Percentiles rank a stretch among this genome's conserved stretches.
phyloP scores from a whole-genome alignment of 2,888 invertebrate genomes.

The Acronicta aceris region DNA sequence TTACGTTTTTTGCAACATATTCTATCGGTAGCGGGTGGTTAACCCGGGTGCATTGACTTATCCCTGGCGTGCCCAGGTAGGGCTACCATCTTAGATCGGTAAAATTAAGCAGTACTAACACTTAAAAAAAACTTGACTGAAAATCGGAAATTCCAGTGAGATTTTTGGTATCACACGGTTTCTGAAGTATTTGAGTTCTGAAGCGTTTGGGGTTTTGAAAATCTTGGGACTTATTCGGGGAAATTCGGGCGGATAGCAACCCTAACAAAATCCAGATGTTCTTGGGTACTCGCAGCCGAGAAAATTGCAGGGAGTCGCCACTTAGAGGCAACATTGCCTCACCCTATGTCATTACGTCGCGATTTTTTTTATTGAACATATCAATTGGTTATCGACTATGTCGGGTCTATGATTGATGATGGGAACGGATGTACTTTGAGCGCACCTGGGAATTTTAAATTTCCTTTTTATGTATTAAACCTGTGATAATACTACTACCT shows the following conservation, averaged over 20 bases:
- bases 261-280: constrained; percentile 38
- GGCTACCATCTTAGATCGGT: not conserved
- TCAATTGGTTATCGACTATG: constrained; percentile 33
- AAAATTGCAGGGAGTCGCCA: constrained; percentile 46
- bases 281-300: constrained; percentile 24
- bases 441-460: not conserved
- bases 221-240: not conserved
- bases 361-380: constrained; percentile 33
- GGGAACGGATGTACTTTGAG: constrained; percentile 15
- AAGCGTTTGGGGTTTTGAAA: not conserved
- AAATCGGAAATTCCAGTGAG: too few species aligned
- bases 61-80: constrained; percentile 30
- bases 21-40: constrained; percentile 50
- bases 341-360: constrained; percentile 45
- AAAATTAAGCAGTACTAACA: not conserved
- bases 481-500: too few species aligned
- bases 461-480: too few species aligned
- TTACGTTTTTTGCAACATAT: constrained; percentile 48
- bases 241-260: not conserved
- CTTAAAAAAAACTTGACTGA: too few species aligned
- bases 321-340: constrained; percentile 41
- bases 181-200: too few species aligned
- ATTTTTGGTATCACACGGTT: too few species aligned
- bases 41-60: constrained; percentile 51
- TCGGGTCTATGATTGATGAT: constrained; percentile 37